Base-by-base conservation (phyloP, 2,888 invertebrate species). In the Microctonus aethiopoides region DNA sequence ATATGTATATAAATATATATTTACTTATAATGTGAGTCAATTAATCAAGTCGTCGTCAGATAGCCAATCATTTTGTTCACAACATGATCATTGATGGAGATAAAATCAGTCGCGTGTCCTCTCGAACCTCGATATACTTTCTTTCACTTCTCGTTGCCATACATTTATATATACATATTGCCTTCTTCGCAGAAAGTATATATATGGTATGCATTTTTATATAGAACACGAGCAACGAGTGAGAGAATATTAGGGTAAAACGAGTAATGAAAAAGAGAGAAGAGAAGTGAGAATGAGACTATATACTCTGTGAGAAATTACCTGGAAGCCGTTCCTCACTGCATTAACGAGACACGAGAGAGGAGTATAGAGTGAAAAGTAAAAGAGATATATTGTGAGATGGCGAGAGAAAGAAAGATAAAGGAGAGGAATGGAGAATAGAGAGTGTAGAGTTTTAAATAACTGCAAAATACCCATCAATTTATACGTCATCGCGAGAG, bases 51-150 rank as follows among this genome's bases (percentile, higher is more conserved):
- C 61, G 65, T 46, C 67, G 34, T 46, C 46, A 71, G 75, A 80
- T 79, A 77, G 76, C 76, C 77, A 73, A 73, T 76, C 76, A 78
- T 80, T 81, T 80, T 76, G 46, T 46, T 1, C 76, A 74, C 29
- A 61, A 10, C 39, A 57, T 26, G 57, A 57, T 57, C n/a, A 34
- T n/a, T 16, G 10, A 32, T 13, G 4, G 34, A 74, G 78, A 80
- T 80, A 77, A 78, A 78, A 78, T 80, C 77, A 78, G 73, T 77
- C 75, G 75, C 73, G 72, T 75, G 77, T 57, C 57, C 34, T 29
- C 29, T 57, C 32, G 32, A 32, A 70, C 71, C 59, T 57, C 56
- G 59, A 46, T 46, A 46, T 20, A 46, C n/a, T 56, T 59, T 52
- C 72, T 56, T 54, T 63, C 67, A 29, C 26, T 6, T 46, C 36